Conservation (phyloP, 2,797 vertebrate species). For the Fistularia commersonii region DNA sequence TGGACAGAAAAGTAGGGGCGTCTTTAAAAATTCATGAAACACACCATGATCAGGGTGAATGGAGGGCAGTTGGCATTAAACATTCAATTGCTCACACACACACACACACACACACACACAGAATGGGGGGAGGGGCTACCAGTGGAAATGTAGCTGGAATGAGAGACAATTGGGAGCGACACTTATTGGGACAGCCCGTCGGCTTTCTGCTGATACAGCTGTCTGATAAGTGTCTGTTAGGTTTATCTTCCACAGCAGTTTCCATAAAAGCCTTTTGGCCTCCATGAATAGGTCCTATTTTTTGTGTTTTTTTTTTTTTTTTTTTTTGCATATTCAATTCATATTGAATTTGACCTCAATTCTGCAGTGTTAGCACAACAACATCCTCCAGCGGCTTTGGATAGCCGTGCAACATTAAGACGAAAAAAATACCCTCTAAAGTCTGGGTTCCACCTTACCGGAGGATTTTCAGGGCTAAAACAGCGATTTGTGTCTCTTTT, state of each 20-base stretch:
- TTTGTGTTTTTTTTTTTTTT: not conserved
- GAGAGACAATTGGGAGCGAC: constrained; percentile 66
- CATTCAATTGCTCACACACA: constrained; percentile 72
- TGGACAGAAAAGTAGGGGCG: constrained; percentile 77
- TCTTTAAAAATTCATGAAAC: constrained; percentile 83
- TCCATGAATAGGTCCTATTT: not conserved
- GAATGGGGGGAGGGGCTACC: constrained; percentile 47
- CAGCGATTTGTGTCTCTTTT: too few relatives aligned
- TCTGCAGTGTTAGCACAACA: too few relatives aligned
- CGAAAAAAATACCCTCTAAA: too few relatives aligned
- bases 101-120: constrained; percentile 35
- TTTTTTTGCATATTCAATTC: not conserved
- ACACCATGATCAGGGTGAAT: constrained; percentile 70
- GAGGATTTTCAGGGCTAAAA: too few relatives aligned
- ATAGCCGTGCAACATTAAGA: too few relatives aligned
- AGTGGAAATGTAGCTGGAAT: constrained; percentile 64
- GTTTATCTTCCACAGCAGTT: constrained; percentile 47
- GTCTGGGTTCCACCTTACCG: too few relatives aligned
- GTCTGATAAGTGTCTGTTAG: constrained; percentile 57
- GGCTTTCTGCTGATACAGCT: constrained; percentile 68
- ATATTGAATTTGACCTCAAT: too few relatives aligned
- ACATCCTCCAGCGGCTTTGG: too few relatives aligned
- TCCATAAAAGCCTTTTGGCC: constrained; percentile 39
- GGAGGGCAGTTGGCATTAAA: constrained; percentile 76
- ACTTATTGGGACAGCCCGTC: constrained; percentile 69